A percentile compares a stretch with the other conserved stretches of the same genome.
Evolutionary conservation across 2,797 vertebrate species (phyloP).

Genomic region (Chaenodraco wilsoni): DNA sequence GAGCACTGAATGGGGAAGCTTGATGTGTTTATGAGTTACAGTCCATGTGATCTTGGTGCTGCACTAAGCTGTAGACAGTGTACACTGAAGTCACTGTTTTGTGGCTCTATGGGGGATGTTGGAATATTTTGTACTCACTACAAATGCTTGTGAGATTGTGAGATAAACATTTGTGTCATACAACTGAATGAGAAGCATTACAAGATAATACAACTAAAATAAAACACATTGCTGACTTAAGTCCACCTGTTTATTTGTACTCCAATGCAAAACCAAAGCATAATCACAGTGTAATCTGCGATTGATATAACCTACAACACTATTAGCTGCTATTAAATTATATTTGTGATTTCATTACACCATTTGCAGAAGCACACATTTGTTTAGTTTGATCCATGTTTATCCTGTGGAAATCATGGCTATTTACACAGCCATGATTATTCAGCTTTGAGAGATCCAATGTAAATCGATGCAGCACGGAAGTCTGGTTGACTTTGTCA

Average conservation of each 20-base stretch:
- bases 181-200: conserved; percentile 16
- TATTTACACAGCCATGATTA: conserved; percentile 92
- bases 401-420: conserved; percentile 85
- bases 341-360: conserved; percentile 80
- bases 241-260: conserved; percentile 12
- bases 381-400: conserved; percentile 76
- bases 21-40: conserved; percentile 79
- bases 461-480: conserved; percentile 87
- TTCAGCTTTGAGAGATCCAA: conserved; percentile 88
- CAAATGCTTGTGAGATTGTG: conserved; percentile 1
- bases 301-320: conserved; percentile 66
- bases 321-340: conserved; percentile 75
- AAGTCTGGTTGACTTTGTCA: conserved; percentile 67
- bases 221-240: conserved; percentile 29
- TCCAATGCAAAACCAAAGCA: conserved; percentile 20
- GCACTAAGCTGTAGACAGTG: conserved; percentile 47
- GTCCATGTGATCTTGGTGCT: conserved; percentile 66
- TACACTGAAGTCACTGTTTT: conserved; percentile 46
- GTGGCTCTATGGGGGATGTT: conserved; percentile 16
- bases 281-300: conserved; percentile 38
- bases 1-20: conserved; percentile 68
- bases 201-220: conserved; percentile 34
- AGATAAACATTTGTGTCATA: background rate
- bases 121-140: conserved; percentile 19
- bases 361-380: conserved; percentile 71